Percentiles rank a stretch among this genome's conserved stretches.
phyloP scores from a whole-genome alignment of 1,140 invertebrate genomes.

The Capitella teleta region DNA sequence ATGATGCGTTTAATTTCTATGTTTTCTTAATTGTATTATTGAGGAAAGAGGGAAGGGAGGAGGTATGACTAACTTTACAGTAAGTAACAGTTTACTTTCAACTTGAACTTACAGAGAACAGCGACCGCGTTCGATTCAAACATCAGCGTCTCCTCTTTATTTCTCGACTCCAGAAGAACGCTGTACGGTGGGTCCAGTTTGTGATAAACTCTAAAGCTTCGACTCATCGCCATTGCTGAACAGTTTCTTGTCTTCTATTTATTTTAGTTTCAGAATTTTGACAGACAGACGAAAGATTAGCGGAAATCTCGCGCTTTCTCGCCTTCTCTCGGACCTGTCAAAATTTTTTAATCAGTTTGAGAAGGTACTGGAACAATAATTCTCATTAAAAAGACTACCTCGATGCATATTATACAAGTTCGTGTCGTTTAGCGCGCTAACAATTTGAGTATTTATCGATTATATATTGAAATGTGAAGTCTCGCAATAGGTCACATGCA shows the following conservation, averaged over 20 bases:
- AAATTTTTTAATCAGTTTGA: too few species aligned
- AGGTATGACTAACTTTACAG: neutral
- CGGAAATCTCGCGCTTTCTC: too few species aligned
- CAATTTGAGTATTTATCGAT: too few species aligned
- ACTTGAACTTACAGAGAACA: slow-evolving; percentile 57
- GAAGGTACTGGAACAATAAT: too few species aligned
- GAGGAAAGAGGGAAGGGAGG: neutral
- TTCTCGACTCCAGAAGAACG: slow-evolving; percentile 74
- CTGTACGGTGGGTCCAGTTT: slow-evolving; percentile 73
- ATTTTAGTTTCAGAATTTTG: neutral
- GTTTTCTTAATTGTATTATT: neutral
- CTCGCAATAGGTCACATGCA: too few species aligned
- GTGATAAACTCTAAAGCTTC: slow-evolving; percentile 78
- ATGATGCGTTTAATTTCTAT: neutral
- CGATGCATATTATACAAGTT: too few species aligned
- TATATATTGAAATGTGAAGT: too few species aligned
- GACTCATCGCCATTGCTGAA: slow-evolving; percentile 84
- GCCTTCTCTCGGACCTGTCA: too few species aligned
- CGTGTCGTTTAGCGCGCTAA: too few species aligned
- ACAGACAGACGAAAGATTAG: too few species aligned
- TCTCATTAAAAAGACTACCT: too few species aligned
- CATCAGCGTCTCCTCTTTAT: slow-evolving; percentile 70
- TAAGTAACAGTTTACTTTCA: neutral
- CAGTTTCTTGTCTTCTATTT: neutral
- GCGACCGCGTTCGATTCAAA: slow-evolving; percentile 84